Conservation (phyloP, 2,888 invertebrate genomes). For the Creontiades dilutus region DNA sequence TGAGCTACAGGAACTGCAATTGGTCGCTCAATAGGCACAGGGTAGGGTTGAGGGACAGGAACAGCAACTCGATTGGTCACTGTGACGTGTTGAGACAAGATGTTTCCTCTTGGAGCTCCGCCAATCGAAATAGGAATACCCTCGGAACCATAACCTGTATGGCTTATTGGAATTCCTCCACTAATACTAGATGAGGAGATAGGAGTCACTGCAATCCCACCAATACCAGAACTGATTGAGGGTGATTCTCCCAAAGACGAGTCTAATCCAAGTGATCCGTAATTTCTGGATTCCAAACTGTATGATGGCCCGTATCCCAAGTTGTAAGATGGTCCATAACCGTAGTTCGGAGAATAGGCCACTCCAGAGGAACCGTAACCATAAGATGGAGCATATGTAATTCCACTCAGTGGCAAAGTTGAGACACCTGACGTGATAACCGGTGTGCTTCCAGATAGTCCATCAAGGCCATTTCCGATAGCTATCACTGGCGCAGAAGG, state of each 20-base stretch:
- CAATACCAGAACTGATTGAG: background rate
- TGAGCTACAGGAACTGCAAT: constrained; percentile 76
- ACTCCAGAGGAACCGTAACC: constrained; percentile 19
- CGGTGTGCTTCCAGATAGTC: background rate
- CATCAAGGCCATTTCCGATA: constrained; percentile 6
- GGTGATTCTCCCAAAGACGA: background rate
- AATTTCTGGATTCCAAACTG: background rate
- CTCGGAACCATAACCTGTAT: background rate
- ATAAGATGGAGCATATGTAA: constrained; percentile 37
- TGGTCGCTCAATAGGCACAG: constrained; percentile 77
- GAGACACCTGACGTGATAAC: constrained; percentile 19
- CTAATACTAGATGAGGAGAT: background rate
- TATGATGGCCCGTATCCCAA: background rate
- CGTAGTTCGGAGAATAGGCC: constrained; percentile 15
- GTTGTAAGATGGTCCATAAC: constrained; percentile 23
- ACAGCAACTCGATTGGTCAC: constrained; percentile 75
- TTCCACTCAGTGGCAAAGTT: background rate
- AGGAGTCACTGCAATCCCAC: background rate
- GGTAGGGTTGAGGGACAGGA: constrained; percentile 76
- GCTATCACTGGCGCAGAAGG: constrained; percentile 41
- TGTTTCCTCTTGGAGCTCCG: constrained; percentile 8
- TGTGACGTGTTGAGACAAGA: constrained; percentile 72
- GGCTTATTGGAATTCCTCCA: constrained; percentile 37
- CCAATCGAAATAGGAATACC: constrained; percentile 4
- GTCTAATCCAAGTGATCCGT: background rate